These are phyloP conservation scores for Pseudopodoces humilis DNA, from an alignment of 2,113 vertebrate genomes.

Conservation along the genomic window DNA sequence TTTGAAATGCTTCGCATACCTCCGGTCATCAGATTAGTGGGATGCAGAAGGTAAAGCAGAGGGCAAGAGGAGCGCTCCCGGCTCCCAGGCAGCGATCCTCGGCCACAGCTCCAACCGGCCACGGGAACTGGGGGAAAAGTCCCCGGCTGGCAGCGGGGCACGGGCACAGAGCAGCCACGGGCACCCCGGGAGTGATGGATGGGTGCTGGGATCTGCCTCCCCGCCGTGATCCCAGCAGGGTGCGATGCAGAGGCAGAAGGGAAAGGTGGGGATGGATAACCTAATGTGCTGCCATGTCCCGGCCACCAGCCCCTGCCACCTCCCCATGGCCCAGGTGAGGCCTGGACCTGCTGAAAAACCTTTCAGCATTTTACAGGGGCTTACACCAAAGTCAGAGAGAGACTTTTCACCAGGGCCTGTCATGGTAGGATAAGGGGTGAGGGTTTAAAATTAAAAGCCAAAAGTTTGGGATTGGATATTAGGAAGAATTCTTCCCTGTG, in stretches of 20 bases:
- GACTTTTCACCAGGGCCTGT: neutral
- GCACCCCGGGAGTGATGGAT: rapidly evolving
- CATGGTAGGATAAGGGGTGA: rapidly evolving
- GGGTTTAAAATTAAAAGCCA: neutral
- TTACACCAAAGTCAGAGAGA: neutral
- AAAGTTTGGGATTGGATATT: neutral
- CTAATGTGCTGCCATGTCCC: rapidly evolving
- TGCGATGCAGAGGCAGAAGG: rapidly evolving
- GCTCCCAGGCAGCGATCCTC: neutral
- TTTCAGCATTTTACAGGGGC: neutral
- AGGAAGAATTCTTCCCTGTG: neutral
- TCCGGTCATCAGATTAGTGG: slow-evolving; percentile 66
- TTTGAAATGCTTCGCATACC: slow-evolving; percentile 68
- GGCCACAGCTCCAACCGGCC: neutral
- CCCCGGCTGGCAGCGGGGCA: rapidly evolving
- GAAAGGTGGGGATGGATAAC: neutral
- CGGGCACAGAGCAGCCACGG: rapidly evolving
- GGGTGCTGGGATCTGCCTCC: neutral
- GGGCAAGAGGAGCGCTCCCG: slow-evolving; percentile 44
- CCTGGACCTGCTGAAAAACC: neutral
- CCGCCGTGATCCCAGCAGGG: neutral
- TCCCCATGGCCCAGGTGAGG: neutral
- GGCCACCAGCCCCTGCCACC: neutral
- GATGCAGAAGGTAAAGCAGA: slow-evolving; percentile 68
- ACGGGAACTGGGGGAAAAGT: neutral